Evolutionary conservation across 2,113 vertebrate genomes (phyloP).

Genomic region (Globicephala melas): DNA sequence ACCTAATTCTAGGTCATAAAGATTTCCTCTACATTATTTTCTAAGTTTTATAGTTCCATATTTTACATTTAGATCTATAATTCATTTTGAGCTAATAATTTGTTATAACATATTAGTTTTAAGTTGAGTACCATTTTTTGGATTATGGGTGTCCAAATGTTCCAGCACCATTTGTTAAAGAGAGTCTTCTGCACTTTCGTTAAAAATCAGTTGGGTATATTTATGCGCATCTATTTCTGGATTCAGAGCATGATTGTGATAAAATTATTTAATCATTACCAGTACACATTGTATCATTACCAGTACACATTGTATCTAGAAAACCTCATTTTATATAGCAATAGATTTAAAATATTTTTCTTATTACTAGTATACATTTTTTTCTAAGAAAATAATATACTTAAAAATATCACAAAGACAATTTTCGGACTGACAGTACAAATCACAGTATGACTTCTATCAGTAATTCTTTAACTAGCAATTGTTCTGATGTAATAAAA

Average conservation of each 20-base stretch:
- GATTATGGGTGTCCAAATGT: too few relatives aligned
- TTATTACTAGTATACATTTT: not conserved
- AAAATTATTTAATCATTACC: not conserved
- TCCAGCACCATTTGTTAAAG: too few relatives aligned
- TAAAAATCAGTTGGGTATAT: not conserved
- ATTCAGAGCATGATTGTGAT: not conserved
- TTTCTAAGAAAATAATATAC: not conserved
- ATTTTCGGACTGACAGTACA: not conserved
- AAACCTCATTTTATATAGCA: not conserved
- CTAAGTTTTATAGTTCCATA: too few relatives aligned
- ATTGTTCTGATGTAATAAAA: not conserved
- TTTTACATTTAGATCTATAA: too few relatives aligned
- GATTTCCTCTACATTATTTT: too few relatives aligned
- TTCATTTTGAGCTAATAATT: too few relatives aligned
- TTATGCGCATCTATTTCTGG: not conserved
- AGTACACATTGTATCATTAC: not conserved
- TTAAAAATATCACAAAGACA: not conserved
- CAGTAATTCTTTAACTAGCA: constrained; percentile 9
- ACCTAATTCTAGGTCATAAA: too few relatives aligned
- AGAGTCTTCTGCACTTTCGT: not conserved
- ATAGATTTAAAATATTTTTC: not conserved
- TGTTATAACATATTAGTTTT: too few relatives aligned
- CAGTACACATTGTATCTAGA: not conserved
- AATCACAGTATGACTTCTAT: not conserved
- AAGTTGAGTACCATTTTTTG: too few relatives aligned